Conservation (phyloP, 2,113 vertebrate genomes). For the Baryphthengus martii region DNA sequence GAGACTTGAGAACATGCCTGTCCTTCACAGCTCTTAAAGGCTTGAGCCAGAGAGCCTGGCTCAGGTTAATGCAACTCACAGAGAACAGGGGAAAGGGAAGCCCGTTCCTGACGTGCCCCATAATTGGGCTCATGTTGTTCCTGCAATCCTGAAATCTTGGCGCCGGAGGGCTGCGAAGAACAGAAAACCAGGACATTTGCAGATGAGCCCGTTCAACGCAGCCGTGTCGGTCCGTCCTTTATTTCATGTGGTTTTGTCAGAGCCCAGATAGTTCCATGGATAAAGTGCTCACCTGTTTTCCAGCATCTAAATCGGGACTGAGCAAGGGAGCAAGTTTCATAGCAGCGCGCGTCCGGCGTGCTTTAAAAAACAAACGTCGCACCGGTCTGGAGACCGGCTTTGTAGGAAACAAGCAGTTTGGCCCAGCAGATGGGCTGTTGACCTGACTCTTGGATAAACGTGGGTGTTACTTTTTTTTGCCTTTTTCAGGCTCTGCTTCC, state of each 20-base stretch:
- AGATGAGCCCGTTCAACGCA: neutral
- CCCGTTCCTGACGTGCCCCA: neutral
- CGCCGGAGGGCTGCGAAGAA: neutral
- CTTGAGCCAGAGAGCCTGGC: neutral
- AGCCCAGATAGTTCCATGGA: neutral
- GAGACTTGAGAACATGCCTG: neutral
- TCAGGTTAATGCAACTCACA: neutral
- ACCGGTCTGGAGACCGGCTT: neutral
- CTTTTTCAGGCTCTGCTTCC: neutral
- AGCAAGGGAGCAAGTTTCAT: neutral
- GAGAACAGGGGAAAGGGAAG: neutral
- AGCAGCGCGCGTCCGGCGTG: neutral
- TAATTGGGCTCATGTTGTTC: neutral
- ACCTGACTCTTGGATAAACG: neutral
- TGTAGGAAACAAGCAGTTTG: neutral
- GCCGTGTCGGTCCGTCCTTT: neutral
- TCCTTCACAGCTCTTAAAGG: neutral
- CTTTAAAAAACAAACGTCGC: neutral
- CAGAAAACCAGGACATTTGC: neutral
- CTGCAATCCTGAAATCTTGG: neutral
- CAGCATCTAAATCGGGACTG: neutral
- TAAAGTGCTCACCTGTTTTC: neutral
- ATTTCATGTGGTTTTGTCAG: neutral
- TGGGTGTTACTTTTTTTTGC: accelerated
- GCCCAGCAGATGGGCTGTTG: neutral